Evolutionary conservation across 2,797 vertebrate genomes (phyloP), one percentile per base, ranked within the genome.

Genomic region (Xenentodon cancila): DNA sequence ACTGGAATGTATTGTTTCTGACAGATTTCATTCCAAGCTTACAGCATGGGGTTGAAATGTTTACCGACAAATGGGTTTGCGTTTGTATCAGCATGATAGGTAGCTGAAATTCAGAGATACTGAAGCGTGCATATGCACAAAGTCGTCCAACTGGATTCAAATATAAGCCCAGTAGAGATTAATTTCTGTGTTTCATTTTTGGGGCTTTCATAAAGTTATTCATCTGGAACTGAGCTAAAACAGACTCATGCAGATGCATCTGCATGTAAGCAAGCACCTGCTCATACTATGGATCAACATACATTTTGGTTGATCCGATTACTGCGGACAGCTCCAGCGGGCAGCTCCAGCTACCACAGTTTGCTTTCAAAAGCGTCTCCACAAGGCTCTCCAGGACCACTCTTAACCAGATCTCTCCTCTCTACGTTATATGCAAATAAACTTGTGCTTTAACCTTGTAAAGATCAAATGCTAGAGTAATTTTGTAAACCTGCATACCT

Each of bases 121-220:
- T 40, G 37, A 51, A 45, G 50, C 37, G 68, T 68, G 58, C 56
- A 56, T 27, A 54, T 40, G 54, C 50, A 49, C 25, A 40, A 56
- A 59, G 43, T 53, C 25, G 22, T 67, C 55, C 19, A 68, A 53
- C n/a, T 50, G 42, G 37, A 64, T 34, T 52, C 13, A 53, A 59
- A 47, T 64, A 59, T 62, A n/a, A 72, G 12, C 50, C 37, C 16
- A 61, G 44, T 17, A 37, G 37, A 40, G 37, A 40, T 40, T 13
- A 16, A 15, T 37, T 5, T 37, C 34, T 13, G 12, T 13, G 34
- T 37, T 37, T 37, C 34, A 37, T 37, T n/a, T 18, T 17, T 64
- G 47, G 56, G 43, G 72, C 59, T 63, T 53, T 67, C 22, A 73
- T 80, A 51, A 69, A 75, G 11, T 57, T 18, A 27, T 63, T 68